Percentiles rank a stretch among this genome's conserved stretches.
Evolutionary conservation across 1,140 invertebrate genomes (phyloP).

Genomic region (Orchesella cincta): DNA sequence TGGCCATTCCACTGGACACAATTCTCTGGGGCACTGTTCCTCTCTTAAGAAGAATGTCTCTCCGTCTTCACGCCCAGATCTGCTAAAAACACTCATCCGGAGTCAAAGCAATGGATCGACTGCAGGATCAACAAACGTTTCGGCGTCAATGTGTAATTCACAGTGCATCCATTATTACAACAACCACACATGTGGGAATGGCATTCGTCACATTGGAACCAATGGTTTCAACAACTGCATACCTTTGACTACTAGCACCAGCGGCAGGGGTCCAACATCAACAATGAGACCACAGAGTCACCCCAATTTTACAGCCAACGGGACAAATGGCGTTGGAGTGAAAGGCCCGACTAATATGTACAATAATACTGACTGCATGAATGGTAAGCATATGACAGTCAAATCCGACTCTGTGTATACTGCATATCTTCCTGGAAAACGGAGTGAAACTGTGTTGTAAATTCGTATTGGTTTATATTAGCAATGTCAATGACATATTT

Average conservation of each 20-base stretch:
- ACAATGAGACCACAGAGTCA: neutral
- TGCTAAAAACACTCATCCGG: constrained; percentile 30
- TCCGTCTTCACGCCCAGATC: constrained; percentile 36
- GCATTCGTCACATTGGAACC: neutral
- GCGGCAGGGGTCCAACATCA: no score
- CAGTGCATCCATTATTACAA: constrained; percentile 30
- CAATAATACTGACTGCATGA: neutral
- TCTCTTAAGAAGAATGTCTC: constrained; percentile 9
- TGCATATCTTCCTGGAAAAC: constrained; percentile 38
- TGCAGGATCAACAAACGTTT: neutral
- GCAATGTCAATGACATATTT: constrained; percentile 16
- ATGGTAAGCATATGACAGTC: constrained; percentile 13
- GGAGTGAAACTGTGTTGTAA: constrained; percentile 43
- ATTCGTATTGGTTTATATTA: constrained; percentile 25
- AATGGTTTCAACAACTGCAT: neutral
- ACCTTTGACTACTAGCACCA: neutral
- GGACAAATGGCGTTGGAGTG: neutral
- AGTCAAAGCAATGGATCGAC: constrained; percentile 23
- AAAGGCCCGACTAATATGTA: neutral
- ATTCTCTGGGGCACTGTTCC: constrained; percentile 1
- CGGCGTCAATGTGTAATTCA: neutral
- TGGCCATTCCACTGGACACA: constrained; percentile 1
- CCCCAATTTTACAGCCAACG: neutral
- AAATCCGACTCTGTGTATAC: constrained; percentile 39
- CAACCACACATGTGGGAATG: constrained; percentile 20